phyloP scores from a whole-genome alignment of 2,888 invertebrate species.

The Penaeus monodon region DNA sequence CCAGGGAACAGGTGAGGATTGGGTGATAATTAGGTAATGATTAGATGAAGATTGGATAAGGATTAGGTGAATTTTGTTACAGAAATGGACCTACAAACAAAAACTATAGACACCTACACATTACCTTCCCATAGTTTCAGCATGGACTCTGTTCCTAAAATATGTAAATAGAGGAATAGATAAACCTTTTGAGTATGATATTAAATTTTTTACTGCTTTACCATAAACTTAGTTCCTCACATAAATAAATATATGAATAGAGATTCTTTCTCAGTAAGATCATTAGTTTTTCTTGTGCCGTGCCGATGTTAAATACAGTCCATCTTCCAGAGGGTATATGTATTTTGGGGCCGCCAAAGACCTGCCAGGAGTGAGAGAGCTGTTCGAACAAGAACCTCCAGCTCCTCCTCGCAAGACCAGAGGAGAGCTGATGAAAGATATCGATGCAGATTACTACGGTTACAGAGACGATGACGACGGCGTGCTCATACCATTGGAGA shows the following conservation, averaged over 20 bases:
- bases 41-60: too few species aligned
- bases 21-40: too few species aligned
- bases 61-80: too few species aligned
- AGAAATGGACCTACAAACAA: too few species aligned
- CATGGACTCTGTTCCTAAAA: too few species aligned
- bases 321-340: slow-evolving; percentile 85
- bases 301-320: neutral
- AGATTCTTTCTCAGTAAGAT: neutral
- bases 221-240: too few species aligned
- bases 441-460: slow-evolving; percentile 99
- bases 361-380: slow-evolving; percentile 95
- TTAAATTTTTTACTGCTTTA: too few species aligned
- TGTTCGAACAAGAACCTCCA: slow-evolving; percentile 96
- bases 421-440: slow-evolving; percentile 96
- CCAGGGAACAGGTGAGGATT: slow-evolving; percentile 81
- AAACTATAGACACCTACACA: too few species aligned
- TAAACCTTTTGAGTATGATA: too few species aligned
- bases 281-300: neutral
- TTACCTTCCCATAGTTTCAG: too few species aligned
- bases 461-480: slow-evolving; percentile 99
- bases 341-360: slow-evolving; percentile 99
- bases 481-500: slow-evolving; percentile 88
- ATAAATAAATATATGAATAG: too few species aligned
- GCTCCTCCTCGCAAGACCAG: slow-evolving; percentile 90
- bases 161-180: too few species aligned